Conservation (phyloP, 2,113 vertebrate genomes). For the Sterrhoptilus dennistouni region DNA sequence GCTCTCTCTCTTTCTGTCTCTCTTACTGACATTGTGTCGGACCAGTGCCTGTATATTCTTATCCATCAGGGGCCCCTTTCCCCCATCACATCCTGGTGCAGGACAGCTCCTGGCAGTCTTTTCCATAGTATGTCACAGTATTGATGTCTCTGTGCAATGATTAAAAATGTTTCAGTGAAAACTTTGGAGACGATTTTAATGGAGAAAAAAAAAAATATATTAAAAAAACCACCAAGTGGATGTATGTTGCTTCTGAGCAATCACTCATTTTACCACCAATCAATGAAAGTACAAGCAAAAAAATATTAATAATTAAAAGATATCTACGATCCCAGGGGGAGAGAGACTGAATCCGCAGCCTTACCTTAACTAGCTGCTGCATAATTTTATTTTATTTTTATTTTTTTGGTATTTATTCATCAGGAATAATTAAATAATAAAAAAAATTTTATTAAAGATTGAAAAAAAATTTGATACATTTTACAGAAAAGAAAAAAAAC, state of each 20-base stretch:
- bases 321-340: slow-evolving; percentile 76
- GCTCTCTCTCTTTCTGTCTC: slow-evolving; percentile 81
- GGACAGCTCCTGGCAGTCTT: slow-evolving; percentile 81
- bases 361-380: slow-evolving; percentile 85
- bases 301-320: slow-evolving; percentile 19
- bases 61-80: slow-evolving; percentile 82
- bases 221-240: slow-evolving; percentile 61
- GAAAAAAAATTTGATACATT: slow-evolving; percentile 88
- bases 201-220: slow-evolving; percentile 41
- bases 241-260: slow-evolving; percentile 80
- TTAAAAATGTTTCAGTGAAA: slow-evolving; percentile 72
- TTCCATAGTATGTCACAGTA: slow-evolving; percentile 84
- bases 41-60: slow-evolving; percentile 90
- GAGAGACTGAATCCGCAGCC: slow-evolving; percentile 87
- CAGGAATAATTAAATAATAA: slow-evolving; percentile 80
- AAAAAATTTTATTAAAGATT: slow-evolving; percentile 88
- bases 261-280: slow-evolving; percentile 78
- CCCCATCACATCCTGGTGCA: slow-evolving; percentile 82
- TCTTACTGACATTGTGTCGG: slow-evolving; percentile 87
- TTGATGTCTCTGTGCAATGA: slow-evolving; percentile 87
- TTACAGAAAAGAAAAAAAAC: slow-evolving; percentile 74
- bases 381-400: slow-evolving; percentile 83
- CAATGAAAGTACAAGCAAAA: slow-evolving; percentile 81
- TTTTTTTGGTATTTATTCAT: slow-evolving; percentile 93
- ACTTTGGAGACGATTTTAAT: slow-evolving; percentile 60